A percentile compares a stretch with the other conserved stretches of the same genome.
phyloP scores from a whole-genome alignment of 1,140 invertebrate species.

The Hypothenemus hampei region DNA sequence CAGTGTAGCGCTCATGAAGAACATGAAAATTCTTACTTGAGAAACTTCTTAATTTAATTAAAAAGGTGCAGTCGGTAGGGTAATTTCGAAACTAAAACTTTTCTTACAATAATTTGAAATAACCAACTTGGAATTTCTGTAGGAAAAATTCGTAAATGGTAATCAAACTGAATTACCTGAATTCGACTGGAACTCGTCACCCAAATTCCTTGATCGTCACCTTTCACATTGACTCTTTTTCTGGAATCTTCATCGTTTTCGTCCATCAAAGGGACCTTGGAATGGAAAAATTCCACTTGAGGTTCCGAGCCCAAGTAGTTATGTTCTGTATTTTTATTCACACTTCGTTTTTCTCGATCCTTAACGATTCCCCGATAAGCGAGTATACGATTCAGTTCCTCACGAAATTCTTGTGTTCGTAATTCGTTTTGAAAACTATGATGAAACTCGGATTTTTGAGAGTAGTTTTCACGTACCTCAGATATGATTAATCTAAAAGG shows the following conservation, averaged over 20 bases:
- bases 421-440: conserved; percentile 36
- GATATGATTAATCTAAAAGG: conserved; percentile 34
- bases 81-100: no score
- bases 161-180: conserved; percentile 66
- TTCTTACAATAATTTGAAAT: no score
- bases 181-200: conserved; percentile 72
- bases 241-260: conserved; percentile 57
- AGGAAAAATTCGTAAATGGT: no score
- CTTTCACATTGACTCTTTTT: conserved; percentile 53
- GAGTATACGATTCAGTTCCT: conserved; percentile 36
- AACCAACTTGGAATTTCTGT: no score
- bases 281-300: conserved; percentile 63
- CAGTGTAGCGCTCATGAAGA: background rate
- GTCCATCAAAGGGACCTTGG: conserved; percentile 58
- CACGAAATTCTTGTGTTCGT: conserved; percentile 27
- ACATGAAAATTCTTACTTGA: background rate
- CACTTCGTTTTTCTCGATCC: conserved; percentile 28
- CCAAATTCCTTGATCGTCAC: conserved; percentile 70
- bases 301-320: conserved; percentile 48
- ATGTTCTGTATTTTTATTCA: conserved; percentile 29
- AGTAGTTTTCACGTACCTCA: conserved; percentile 39
- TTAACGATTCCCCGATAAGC: conserved; percentile 19
- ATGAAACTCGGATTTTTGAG: conserved; percentile 35
- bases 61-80: no score
- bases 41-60: background rate